Percentiles rank a stretch among this genome's conserved stretches.
Evolutionary conservation across 2,797 vertebrate genomes (phyloP).

Genomic region (Micrastur ruficollis): DNA sequence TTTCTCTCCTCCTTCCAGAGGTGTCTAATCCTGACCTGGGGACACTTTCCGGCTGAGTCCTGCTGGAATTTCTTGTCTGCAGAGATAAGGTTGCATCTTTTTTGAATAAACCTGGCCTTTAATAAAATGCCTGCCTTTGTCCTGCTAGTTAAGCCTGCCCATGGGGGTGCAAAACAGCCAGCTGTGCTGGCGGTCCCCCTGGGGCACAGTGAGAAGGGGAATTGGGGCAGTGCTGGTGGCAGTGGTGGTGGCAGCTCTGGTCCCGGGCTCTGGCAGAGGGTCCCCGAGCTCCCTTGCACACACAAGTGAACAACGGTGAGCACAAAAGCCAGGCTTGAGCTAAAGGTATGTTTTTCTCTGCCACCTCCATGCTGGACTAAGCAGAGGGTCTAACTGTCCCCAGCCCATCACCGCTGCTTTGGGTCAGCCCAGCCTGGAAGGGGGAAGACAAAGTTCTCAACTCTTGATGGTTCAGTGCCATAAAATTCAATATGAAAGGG

Average conservation of each 20-base stretch:
- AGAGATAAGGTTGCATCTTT: background rate
- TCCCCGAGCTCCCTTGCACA: background rate
- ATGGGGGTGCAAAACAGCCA: rapidly evolving
- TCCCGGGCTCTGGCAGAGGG: background rate
- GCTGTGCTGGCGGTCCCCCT: background rate
- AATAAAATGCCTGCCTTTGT: background rate
- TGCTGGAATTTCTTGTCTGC: background rate
- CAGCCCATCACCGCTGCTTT: background rate
- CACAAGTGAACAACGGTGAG: background rate
- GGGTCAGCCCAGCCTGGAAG: background rate
- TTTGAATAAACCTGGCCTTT: background rate
- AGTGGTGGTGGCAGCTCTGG: background rate
- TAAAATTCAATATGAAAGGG: background rate
- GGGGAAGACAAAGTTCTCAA: background rate
- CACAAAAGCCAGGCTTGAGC: background rate
- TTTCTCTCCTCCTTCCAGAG: background rate
- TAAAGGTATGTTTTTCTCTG: background rate
- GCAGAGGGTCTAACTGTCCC: background rate
- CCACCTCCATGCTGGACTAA: background rate
- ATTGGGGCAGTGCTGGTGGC: rapidly evolving
- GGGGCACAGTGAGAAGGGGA: background rate
- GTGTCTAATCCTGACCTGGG: background rate
- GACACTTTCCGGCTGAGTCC: background rate
- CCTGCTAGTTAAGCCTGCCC: background rate
- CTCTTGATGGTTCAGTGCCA: background rate